Evolutionary conservation across 1,140 invertebrate genomes (phyloP), one percentile per base, ranked within the genome.

Genomic region (Heliconius congener): DNA sequence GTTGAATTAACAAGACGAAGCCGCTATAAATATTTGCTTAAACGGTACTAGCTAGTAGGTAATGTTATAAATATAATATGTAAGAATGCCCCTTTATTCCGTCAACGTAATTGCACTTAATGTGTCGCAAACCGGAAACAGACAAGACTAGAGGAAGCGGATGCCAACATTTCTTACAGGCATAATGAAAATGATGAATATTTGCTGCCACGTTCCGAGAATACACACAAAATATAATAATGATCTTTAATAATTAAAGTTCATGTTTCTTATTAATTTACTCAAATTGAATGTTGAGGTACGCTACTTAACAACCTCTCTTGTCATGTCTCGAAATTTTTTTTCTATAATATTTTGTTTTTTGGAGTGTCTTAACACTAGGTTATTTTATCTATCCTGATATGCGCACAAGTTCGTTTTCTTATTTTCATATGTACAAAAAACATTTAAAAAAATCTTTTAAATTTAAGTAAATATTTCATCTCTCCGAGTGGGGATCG

Each of bases 121-220:
- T 73, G 66, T 76, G 52, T 74, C 46, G 39, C 75, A 79, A 79
- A 77, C 74, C 85, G 83, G 85, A 86, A 84, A 83, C 70, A 60
- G 13, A 52, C 39, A 76, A 72, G 60, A 66, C 60, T 66, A 66
- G 72, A 85, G 82, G 83, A 86, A 84, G 83, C 83, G 83, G 85
- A 86, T 70, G 77, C 78, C 71, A 78, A 80, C 73, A 84, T 82
- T 85, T 81, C 78, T 82, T 86, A 82, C 71, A 80, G 77, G 81
- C 78, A 79, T 86, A 83, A 84, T 84, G 81, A 83, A 84, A 83
- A 84, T 84, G 74, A 73, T 80, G 73, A 80, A 76, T 80, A 76
- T 76, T 80, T 80, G 73, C 55, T 27, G 18, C 34, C 52, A 76
- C 50, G 73, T 80, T 76, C 74, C 71, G 46, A 80, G 74, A 80